Conservation (phyloP, 2,888 invertebrate genomes). For the Leptinotarsa rubiginosa region DNA sequence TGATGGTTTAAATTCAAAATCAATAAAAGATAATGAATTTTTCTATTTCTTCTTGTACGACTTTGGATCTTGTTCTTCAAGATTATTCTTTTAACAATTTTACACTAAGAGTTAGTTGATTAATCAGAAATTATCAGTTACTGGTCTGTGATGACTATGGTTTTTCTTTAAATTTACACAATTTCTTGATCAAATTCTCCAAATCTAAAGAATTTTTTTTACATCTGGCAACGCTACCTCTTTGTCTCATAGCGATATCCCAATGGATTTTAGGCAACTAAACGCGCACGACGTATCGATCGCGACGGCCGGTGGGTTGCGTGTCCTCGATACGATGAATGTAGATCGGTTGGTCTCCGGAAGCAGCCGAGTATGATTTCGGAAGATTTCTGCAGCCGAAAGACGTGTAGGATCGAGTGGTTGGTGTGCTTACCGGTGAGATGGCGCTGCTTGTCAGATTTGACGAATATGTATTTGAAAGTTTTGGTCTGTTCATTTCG, state of each 20-base stretch:
- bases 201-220: no score
- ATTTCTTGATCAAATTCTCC: no score
- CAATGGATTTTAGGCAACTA: conserved; percentile 2
- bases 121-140: no score
- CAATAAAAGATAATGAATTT: no score
- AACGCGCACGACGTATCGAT: conserved; percentile 3
- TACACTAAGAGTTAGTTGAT: no score
- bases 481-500: neutral
- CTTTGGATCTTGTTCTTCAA: no score
- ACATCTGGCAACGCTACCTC: no score
- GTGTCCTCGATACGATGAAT: neutral
- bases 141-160: no score
- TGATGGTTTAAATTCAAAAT: no score
- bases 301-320: neutral
- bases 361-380: neutral
- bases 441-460: neutral
- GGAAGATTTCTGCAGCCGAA: neutral
- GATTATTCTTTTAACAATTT: no score
- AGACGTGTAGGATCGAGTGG: neutral
- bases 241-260: neutral
- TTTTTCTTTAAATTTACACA: no score
- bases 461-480: neutral
- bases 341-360: neutral
- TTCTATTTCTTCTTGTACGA: no score
- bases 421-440: neutral